Conservation (phyloP, 2,113 vertebrate species). For the Phylloscopus whistleri region DNA sequence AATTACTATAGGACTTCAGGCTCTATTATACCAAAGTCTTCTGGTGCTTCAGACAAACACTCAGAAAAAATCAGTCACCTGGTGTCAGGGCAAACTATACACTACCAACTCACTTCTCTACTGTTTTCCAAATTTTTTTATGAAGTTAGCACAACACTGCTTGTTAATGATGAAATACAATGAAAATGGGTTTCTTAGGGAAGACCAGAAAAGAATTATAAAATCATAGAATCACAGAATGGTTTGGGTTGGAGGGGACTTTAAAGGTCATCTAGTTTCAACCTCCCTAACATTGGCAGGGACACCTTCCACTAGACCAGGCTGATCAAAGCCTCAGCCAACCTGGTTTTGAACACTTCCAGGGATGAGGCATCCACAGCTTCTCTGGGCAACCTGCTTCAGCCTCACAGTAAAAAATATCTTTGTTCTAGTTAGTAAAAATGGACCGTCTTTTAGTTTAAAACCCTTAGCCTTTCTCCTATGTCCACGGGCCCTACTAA, state of each 20-base stretch:
- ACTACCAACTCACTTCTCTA: not conserved
- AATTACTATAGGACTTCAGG: not conserved
- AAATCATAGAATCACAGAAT: not conserved
- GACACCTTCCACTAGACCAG: not conserved
- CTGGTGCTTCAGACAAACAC: not conserved
- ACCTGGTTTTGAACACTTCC: not conserved
- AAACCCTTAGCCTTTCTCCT: not conserved
- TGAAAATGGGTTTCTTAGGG: not conserved
- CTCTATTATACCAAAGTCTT: not conserved
- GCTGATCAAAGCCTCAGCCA: not conserved
- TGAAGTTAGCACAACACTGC: not conserved
- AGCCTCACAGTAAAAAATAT: not conserved
- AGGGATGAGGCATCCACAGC: not conserved
- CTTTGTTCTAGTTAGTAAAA: not conserved
- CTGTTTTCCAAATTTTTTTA: not conserved
- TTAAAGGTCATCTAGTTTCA: not conserved
- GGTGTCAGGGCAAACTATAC: not conserved
- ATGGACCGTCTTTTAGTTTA: not conserved
- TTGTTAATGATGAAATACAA: not conserved
- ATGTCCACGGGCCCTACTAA: rapidly evolving
- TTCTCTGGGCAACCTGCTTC: not conserved
- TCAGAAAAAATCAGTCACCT: not conserved
- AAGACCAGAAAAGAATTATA: not conserved
- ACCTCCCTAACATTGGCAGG: not conserved
- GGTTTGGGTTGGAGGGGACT: not conserved